Evolutionary conservation across 1,140 invertebrate species (phyloP).

Genomic region (Hestina assimilis): DNA sequence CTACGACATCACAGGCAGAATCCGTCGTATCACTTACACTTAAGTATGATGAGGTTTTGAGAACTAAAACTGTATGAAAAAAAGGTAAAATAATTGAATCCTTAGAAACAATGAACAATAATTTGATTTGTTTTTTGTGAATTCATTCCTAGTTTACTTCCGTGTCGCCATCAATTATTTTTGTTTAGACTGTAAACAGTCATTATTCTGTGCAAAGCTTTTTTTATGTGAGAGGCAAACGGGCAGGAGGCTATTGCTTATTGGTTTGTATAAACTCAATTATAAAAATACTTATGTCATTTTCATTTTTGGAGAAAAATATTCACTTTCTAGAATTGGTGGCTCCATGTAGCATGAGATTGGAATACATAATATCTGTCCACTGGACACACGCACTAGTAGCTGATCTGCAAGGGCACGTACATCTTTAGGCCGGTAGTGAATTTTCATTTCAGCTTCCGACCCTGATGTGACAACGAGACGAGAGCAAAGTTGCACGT

Average conservation of each 20-base stretch:
- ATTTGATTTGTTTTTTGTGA: no score
- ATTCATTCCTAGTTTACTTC: no score
- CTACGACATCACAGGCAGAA: conserved; percentile 33
- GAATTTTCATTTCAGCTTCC: conserved; percentile 33
- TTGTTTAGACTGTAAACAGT: no score
- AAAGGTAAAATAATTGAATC: not conserved
- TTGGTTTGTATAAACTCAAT: no score
- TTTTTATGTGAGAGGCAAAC: no score
- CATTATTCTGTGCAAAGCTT: no score
- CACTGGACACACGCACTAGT: conserved; percentile 37
- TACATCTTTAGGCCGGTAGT: conserved; percentile 41
- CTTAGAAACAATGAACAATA: no score
- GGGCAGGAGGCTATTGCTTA: no score
- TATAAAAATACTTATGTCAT: no score
- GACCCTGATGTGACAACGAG: conserved; percentile 41
- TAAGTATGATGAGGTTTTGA: conserved; percentile 24
- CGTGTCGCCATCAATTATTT: no score
- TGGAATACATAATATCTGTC: conserved; percentile 32
- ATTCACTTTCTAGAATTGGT: conserved; percentile 50
- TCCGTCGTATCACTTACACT: conserved; percentile 1
- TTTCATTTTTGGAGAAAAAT: no score
- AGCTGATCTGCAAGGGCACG: conserved; percentile 35
- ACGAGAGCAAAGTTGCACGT: conserved; percentile 31
- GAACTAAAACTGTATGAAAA: conserved; percentile 1
- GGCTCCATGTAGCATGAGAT: conserved; percentile 52